Percentiles rank a stretch among this genome's conserved stretches.
Conservation (phyloP, 1,140 invertebrate genomes). For the Lasaia peninsularis region DNA sequence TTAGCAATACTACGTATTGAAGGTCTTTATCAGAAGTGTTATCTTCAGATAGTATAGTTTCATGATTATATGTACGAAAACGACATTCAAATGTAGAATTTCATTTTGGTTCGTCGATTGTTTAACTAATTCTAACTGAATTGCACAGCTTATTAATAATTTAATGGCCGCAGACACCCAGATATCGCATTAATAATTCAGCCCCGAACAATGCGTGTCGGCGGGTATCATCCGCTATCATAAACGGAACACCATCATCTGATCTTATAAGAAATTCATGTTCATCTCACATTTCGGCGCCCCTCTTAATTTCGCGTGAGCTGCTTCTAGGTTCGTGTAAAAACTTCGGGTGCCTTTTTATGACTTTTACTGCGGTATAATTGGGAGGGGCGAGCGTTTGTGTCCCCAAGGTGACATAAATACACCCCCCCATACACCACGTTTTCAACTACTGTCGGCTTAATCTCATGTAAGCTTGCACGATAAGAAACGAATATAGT, state of each 20-base stretch:
- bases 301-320: conserved; percentile 76
- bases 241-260: conserved; percentile 74
- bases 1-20: no score
- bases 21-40: no score
- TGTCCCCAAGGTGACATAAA: conserved; percentile 76
- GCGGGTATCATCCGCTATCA: conserved; percentile 70
- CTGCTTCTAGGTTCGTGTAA: conserved; percentile 73
- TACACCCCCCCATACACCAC: conserved; percentile 57
- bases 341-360: conserved; percentile 77
- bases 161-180: conserved; percentile 54
- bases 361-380: conserved; percentile 77
- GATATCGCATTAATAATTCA: conserved; percentile 71
- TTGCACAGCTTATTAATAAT: conserved; percentile 63
- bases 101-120: background rate
- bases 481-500: conserved; percentile 41
- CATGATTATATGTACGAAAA: background rate
- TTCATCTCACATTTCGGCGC: conserved; percentile 76
- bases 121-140: background rate
- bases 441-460: conserved; percentile 54
- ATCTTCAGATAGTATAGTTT: no score
- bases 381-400: conserved; percentile 71
- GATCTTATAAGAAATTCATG: conserved; percentile 76
- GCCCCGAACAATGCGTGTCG: conserved; percentile 57
- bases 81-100: background rate
- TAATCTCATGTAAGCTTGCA: conserved; percentile 72